These are phyloP conservation scores for Acanthornis magna DNA, from an alignment of 2,797 vertebrate species.

Conservation along the genomic window DNA sequence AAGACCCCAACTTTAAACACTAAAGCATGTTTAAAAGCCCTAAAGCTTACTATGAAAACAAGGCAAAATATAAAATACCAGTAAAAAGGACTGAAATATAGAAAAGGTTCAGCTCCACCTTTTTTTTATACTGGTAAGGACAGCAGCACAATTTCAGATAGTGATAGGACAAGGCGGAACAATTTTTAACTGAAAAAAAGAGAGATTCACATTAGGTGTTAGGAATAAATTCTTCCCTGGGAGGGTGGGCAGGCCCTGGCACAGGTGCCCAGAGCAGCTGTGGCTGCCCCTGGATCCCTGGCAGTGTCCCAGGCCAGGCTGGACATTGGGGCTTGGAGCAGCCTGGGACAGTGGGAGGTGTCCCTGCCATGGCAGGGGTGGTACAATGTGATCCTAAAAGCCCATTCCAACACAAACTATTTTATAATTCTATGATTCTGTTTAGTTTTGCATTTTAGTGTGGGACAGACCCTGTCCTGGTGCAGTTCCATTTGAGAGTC, in stretches of 20 bases:
- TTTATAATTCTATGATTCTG: background rate
- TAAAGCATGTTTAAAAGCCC: background rate
- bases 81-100: background rate
- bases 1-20: background rate
- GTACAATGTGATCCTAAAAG: background rate
- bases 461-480: background rate
- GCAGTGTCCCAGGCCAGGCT: background rate
- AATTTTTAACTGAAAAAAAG: background rate
- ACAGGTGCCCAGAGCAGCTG: background rate
- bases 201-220: background rate
- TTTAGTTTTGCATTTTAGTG: background rate
- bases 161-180: background rate
- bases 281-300: background rate
- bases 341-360: rapidly evolving
- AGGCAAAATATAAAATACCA: background rate
- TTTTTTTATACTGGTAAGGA: background rate
- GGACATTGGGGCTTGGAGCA: background rate
- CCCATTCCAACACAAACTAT: rapidly evolving
- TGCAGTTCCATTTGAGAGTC: background rate
- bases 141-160: background rate
- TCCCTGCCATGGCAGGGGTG: no score
- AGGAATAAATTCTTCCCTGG: background rate
- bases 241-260: rapidly evolving
- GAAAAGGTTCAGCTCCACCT: background rate
- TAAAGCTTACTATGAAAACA: background rate